These are phyloP conservation scores for Drosophila setosimentum DNA, from an alignment of 2,888 invertebrate species.

Conservation along the genomic window DNA sequence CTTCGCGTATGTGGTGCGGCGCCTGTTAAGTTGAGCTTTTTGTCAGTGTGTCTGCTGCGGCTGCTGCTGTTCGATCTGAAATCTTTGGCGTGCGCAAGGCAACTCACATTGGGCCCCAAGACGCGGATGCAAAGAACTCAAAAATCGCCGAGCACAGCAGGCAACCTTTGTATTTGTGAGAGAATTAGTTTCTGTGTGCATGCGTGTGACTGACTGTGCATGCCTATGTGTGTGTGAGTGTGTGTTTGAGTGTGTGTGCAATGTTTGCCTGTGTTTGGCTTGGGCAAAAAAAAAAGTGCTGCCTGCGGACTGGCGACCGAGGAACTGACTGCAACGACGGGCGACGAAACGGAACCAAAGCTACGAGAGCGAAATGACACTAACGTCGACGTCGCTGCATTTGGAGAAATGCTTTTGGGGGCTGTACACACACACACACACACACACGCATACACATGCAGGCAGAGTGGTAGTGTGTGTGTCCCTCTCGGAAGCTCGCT, in stretches of 20 bases:
- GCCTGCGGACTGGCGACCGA: conserved; percentile 44
- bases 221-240: conserved; percentile 26
- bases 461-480: conserved; percentile 15
- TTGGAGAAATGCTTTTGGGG: conserved; percentile 81
- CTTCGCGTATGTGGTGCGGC: conserved; percentile 51
- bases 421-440: conserved; percentile 63
- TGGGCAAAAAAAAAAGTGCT: conserved; percentile 28
- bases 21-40: conserved; percentile 65
- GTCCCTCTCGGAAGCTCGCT: conserved; percentile 47
- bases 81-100: conserved; percentile 82
- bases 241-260: conserved; percentile 34
- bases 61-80: conserved; percentile 71
- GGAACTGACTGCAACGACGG: conserved; percentile 61
- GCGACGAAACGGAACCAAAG: conserved; percentile 67
- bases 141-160: conserved; percentile 59
- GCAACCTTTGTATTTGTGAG: conserved; percentile 41
- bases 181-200: conserved; percentile 5
- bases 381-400: conserved; percentile 61
- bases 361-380: conserved; percentile 52
- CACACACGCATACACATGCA: conserved; percentile 18
- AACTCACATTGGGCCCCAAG: conserved; percentile 78
- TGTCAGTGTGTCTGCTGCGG: conserved; percentile 19
- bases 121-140: conserved; percentile 79
- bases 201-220: conserved; percentile 11
- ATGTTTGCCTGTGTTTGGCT: conserved; percentile 70